These are phyloP conservation scores for Carollia perspicillata DNA, from an alignment of 2,113 vertebrate genomes.

Conservation along the genomic window DNA sequence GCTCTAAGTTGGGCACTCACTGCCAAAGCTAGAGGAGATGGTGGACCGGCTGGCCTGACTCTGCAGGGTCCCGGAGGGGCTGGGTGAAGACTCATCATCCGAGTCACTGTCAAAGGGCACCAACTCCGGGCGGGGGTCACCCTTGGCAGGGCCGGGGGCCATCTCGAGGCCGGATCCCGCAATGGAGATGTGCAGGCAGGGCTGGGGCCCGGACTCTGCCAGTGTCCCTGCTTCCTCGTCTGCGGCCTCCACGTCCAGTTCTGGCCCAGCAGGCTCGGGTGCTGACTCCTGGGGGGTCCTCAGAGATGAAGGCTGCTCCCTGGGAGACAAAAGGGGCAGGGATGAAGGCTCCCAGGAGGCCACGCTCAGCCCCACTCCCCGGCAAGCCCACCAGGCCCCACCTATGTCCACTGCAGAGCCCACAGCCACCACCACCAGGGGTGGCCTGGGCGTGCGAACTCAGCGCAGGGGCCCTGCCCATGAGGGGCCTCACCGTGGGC, in stretches of 20 bases:
- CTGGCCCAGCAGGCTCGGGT: neutral
- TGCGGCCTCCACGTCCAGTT: neutral
- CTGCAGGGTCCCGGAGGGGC: constrained; percentile 95
- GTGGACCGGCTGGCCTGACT: constrained; percentile 98
- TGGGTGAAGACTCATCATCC: constrained; percentile 96
- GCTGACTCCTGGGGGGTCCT: neutral
- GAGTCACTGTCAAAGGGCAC: constrained; percentile 97
- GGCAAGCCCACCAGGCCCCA: neutral
- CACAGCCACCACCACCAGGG: rapidly evolving
- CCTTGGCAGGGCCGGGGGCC: constrained; percentile 80
- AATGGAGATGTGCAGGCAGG: constrained; percentile 96
- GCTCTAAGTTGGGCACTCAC: constrained; percentile 82
- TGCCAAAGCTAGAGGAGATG: constrained; percentile 96
- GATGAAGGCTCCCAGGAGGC: neutral
- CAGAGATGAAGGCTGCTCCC: neutral
- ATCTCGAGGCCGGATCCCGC: constrained; percentile 92
- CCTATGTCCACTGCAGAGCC: neutral
- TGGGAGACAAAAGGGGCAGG: neutral
- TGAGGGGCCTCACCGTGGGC: constrained; percentile 40
- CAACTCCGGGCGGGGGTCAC: constrained; percentile 81
- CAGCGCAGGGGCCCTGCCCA: rapidly evolving
- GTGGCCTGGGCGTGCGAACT: neutral
- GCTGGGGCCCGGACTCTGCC: constrained; percentile 80
- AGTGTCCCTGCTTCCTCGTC: constrained; percentile 53
- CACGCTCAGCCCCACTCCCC: neutral